Conservation (phyloP, 2,888 invertebrate genomes). For the Acrobasis consociella region DNA sequence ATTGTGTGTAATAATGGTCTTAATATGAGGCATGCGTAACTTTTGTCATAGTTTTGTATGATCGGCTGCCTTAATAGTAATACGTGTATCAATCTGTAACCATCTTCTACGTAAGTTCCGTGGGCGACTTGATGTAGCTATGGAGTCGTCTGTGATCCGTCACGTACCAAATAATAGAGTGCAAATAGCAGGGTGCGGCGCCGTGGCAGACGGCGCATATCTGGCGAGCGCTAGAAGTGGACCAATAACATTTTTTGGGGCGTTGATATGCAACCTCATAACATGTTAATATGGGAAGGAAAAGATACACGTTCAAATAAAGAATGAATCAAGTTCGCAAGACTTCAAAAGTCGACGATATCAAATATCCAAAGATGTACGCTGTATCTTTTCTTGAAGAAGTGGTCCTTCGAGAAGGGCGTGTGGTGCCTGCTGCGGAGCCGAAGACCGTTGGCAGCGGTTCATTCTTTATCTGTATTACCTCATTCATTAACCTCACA, state of each 20-base stretch:
- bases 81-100: slow-evolving; percentile 58
- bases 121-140: slow-evolving; percentile 37
- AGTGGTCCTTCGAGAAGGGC: slow-evolving; percentile 8
- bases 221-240: not conserved
- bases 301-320: not conserved
- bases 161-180: slow-evolving; percentile 79
- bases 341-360: slow-evolving; percentile 14
- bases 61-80: slow-evolving; percentile 74
- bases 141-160: slow-evolving; percentile 44
- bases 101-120: slow-evolving; percentile 57
- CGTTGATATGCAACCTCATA: not conserved
- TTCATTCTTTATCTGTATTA: slow-evolving; percentile 64
- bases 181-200: slow-evolving; percentile 42
- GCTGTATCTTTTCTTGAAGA: not conserved
- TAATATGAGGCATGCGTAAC: slow-evolving; percentile 63
- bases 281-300: not conserved
- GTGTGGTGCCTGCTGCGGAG: slow-evolving; percentile 25
- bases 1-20: slow-evolving; percentile 50
- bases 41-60: slow-evolving; percentile 58
- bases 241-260: slow-evolving; percentile 3
- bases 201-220: slow-evolving; percentile 15
- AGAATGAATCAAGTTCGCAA: not conserved
- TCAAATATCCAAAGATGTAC: slow-evolving; percentile 4
- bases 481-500: slow-evolving; percentile 77
- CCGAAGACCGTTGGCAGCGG: slow-evolving; percentile 43